Evolutionary conservation across 2,888 invertebrate species (phyloP), one percentile per base, ranked within the genome.

Genomic region (Caenorhabditis drosophilae): DNA sequence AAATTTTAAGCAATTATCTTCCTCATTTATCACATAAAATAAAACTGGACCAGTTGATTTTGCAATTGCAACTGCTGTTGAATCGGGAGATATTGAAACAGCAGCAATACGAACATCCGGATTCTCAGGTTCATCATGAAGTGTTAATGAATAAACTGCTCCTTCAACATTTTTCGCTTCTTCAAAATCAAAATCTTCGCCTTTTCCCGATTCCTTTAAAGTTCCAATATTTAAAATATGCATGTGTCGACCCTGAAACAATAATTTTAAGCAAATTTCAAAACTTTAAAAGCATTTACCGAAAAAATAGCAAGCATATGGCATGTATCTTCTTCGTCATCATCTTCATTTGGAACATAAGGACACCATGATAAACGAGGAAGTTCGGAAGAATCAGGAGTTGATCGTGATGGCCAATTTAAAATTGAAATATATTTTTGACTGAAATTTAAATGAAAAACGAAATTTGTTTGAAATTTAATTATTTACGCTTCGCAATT

Each of bases 301-400:
- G 56, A 36, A 46, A 59, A 73, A 6, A 76, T 53, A n/a, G 74
- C 66, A 2, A 76, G 38, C 64, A 76, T 57, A 27, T 72, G 59
- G 51, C 56, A 60, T 2, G 45, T 52, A 9, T 56, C 70, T 4
- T 74, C 70, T 12, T 56, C 61, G 9, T 45, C 63, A 18, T 49
- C 49, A 22, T 69, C 69, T 7, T 59, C 59, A 11, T 54, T 54
- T 9, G 69, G 70, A 27, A 79, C 57, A 55, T 73, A 81, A 3
- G 80, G 79, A 41, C 81, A 81, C 81, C 81, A 81, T 9, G 64
- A 66, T 35, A 81, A 56, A 4, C 54, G 57, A 0, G 70, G 70
- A 3, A 56, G 55, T 15, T 51, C 52, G 4, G 53, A 38, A 15
- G 50, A 45, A 1, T 48, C 46, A 18, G 20, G 31, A 4, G 35